Conservation (phyloP, 2,888 invertebrate species). For the Aspidiotus destructor region DNA sequence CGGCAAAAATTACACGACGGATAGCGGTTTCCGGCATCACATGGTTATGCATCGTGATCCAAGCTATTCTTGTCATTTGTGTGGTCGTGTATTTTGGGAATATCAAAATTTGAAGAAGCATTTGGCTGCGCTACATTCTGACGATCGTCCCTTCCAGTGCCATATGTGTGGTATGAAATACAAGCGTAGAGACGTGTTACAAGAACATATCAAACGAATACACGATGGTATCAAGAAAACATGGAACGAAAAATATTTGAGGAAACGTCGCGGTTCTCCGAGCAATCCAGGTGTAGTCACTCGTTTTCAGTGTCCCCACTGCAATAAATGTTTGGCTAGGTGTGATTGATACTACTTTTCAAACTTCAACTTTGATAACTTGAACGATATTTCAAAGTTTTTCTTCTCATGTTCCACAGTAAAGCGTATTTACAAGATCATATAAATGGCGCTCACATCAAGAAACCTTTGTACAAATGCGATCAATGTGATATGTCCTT, state of each 20-base stretch:
- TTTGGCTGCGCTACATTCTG: conserved; percentile 18
- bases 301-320: conserved; percentile 18
- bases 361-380: background rate
- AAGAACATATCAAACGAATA: conserved; percentile 25
- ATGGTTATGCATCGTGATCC: conserved; percentile 25
- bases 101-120: conserved; percentile 27
- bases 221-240: conserved; percentile 20
- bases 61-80: conserved; percentile 17
- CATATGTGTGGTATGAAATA: conserved; percentile 26
- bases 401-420: conserved; percentile 3
- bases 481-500: conserved; percentile 24
- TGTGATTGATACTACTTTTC: background rate
- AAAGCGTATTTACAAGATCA: conserved; percentile 22
- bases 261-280: conserved; percentile 5
- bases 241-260: conserved; percentile 9
- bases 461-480: conserved; percentile 20
- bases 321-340: conserved; percentile 20
- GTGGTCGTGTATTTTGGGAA: conserved; percentile 24
- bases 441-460: conserved; percentile 26
- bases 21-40: conserved; percentile 29
- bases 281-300: background rate
- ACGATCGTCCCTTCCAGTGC: conserved; percentile 24
- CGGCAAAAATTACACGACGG: conserved; percentile 24
- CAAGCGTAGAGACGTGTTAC: conserved; percentile 23
- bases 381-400: background rate